Percentiles rank a stretch among this genome's conserved stretches.
Conservation (phyloP, 2,113 vertebrate genomes). For the Isurus oxyrinchus region DNA sequence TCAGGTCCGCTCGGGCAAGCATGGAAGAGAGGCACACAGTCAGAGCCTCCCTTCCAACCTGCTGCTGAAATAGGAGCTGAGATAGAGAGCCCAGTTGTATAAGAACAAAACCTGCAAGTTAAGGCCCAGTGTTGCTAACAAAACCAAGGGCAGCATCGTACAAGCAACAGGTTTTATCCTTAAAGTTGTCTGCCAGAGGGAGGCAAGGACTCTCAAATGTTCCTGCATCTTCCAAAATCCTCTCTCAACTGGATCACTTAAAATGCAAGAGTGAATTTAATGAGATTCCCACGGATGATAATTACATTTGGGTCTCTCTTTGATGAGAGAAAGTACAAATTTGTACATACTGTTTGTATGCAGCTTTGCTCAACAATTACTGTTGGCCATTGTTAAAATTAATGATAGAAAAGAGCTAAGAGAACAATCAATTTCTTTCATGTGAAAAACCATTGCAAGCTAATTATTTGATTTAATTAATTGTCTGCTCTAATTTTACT, state of each 20-base stretch:
- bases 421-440: not conserved
- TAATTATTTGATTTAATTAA: not conserved
- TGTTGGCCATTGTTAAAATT: not conserved
- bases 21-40: not conserved
- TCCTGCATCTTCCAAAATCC: not conserved
- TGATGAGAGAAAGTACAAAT: not conserved
- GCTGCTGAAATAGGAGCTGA: not conserved
- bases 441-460: not conserved
- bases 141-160: not conserved
- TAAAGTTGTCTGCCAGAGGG: not conserved
- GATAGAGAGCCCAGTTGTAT: no score
- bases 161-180: not conserved
- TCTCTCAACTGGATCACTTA: not conserved
- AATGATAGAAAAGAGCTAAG: not conserved
- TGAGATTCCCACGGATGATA: not conserved
- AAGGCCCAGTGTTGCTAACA: not conserved
- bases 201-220: not conserved
- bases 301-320: not conserved
- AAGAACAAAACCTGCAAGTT: not conserved
- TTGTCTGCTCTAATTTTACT: not conserved
- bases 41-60: not conserved
- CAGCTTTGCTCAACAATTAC: not conserved
- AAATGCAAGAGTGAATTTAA: not conserved
- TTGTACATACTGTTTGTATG: not conserved
- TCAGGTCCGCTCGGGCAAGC: not conserved